Base-by-base conservation (phyloP, 2,888 invertebrate genomes). In the Hypselothyrea guttata region DNA sequence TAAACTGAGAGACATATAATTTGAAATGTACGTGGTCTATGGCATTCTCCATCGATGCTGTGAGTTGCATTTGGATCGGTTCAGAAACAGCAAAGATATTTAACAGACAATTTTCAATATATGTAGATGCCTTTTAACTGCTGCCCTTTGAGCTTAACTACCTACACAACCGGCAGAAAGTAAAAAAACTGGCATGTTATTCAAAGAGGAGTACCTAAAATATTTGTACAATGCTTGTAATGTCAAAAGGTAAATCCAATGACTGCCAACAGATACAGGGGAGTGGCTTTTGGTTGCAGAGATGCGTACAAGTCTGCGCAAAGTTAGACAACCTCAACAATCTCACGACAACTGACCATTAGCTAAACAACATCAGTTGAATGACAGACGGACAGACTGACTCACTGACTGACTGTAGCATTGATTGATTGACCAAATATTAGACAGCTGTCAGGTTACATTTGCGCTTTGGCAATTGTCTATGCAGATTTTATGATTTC, bases 401-500 rank as follows among this genome's bases (percentile, higher is more conserved):
- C n/a, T 30, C 27, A 49, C 40, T 33, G 40, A 8, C 33, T n/a
- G 40, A 22, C 7, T 9, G 11, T 13, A 31, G 9, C 18, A 34
- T 4, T 5, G 11, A 33, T 8, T 45, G 48, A 51, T 8, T 22
- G 61, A 48, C 47, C 15, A 16, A 47, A 30, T 41, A 28, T 40
- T 33, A 7, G 31, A 49, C 53, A 38, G n/a, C 52, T 28, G 28
- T 28, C 28, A 7, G 28, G 34, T 37, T 38, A 2, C 33, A 52
- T 51, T 56, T 49, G 55, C 35, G 40, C 15, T 47, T 53, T 56
- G 35, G 15, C 40, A 45, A 35, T 22, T 45, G 40, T 46, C 57
- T 64, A 47, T 60, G 73, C 70, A 69, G 48, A 47, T 48, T 55
- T 55, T 35, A 75, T 59, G 82, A 51, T 45, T 52, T 42, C 45